Conservation (phyloP, 2,113 vertebrate genomes). For the Leptocoma aspasia region DNA sequence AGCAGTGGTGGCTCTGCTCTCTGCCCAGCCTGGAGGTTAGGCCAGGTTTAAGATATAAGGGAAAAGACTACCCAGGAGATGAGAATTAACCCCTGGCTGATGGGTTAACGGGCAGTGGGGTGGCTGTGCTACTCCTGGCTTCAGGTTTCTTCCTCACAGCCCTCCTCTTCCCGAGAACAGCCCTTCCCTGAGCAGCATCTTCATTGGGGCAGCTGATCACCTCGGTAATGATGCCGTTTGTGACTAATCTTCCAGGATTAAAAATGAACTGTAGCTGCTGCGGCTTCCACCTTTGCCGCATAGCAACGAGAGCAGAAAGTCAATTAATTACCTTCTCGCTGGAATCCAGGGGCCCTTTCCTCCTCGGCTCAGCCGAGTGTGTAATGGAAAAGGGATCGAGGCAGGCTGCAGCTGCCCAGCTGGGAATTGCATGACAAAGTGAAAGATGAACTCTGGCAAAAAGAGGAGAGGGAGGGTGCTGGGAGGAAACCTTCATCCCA, state of each 20-base stretch:
- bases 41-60: background rate
- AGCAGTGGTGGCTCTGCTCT: background rate
- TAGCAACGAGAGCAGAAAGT: constrained; percentile 75
- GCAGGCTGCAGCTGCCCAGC: constrained; percentile 70
- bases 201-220: background rate
- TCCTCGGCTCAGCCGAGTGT: constrained; percentile 85
- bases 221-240: constrained; percentile 27
- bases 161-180: background rate
- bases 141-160: background rate
- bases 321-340: constrained; percentile 77
- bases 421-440: constrained; percentile 66
- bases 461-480: background rate
- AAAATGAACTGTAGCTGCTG: constrained; percentile 49
- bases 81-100: background rate
- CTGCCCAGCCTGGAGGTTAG: background rate
- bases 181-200: background rate
- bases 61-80: background rate
- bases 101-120: background rate
- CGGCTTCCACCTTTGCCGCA: constrained; percentile 49
- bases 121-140: background rate
- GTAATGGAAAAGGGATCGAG: constrained; percentile 86
- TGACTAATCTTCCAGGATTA: constrained; percentile 28
- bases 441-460: constrained; percentile 54
- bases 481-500: background rate
- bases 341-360: constrained; percentile 43